Conservation (phyloP, 2,113 vertebrate genomes). For the Malurus elegans region DNA sequence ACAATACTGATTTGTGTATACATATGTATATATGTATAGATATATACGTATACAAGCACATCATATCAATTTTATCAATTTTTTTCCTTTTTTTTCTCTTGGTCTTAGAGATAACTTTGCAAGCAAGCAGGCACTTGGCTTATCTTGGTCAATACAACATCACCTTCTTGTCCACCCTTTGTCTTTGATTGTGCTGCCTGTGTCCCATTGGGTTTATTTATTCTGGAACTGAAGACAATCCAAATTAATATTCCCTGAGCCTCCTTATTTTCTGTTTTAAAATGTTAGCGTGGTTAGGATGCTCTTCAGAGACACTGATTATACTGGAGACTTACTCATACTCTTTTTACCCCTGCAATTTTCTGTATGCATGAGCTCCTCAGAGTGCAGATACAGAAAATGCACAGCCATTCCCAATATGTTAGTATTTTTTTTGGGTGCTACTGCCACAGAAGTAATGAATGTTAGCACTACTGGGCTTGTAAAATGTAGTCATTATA, state of each 20-base stretch:
- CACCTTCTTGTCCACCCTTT: neutral
- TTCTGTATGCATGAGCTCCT: neutral
- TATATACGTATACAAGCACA: neutral
- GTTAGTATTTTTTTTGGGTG: neutral
- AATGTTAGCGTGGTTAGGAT: neutral
- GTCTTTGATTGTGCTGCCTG: neutral
- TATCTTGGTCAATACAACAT: neutral
- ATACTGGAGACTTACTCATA: neutral
- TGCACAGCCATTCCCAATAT: neutral
- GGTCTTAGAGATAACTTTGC: neutral
- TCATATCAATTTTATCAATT: accelerated
- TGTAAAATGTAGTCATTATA: neutral
- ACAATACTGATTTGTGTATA: accelerated
- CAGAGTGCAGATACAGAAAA: neutral
- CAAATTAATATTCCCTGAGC: neutral
- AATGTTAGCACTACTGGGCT: neutral
- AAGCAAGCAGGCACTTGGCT: neutral
- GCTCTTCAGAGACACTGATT: neutral
- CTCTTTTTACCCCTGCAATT: neutral
- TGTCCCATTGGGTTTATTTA: neutral
- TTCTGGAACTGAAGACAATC: neutral
- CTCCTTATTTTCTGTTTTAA: neutral
- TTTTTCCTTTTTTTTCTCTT: accelerated
- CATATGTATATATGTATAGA: too few relatives aligned
- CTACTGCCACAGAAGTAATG: neutral